Conservation (phyloP, 1,140 invertebrate genomes). For the Drosophila navojoa region DNA sequence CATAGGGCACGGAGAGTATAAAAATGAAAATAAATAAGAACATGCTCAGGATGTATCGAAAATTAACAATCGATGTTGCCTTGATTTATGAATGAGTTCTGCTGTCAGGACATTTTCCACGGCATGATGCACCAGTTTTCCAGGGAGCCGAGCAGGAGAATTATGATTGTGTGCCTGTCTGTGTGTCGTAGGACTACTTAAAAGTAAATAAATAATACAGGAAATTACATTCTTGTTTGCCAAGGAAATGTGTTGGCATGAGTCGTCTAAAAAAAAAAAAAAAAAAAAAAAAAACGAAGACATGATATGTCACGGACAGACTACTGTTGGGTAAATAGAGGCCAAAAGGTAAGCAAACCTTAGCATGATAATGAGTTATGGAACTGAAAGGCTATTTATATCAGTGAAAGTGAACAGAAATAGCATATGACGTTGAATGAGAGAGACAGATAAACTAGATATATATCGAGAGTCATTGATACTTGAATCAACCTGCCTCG, state of each 20-base stretch:
- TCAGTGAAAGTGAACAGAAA: background rate
- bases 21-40: conserved; percentile 26
- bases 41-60: conserved; percentile 52
- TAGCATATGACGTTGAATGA: background rate
- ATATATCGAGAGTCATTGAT: background rate
- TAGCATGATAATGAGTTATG: background rate
- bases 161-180: conserved; percentile 36
- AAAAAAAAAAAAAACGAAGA: conserved; percentile 25
- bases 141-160: conserved; percentile 18
- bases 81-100: conserved; percentile 78
- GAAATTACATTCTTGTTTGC: conserved; percentile 61
- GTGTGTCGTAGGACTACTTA: conserved; percentile 57
- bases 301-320: conserved; percentile 47
- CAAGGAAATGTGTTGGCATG: conserved; percentile 52
- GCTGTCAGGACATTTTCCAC: conserved; percentile 63
- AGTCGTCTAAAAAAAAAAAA: conserved; percentile 24
- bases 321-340: conserved; percentile 40
- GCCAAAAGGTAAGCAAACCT: conserved; percentile 27
- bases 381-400: background rate
- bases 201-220: conserved; percentile 74
- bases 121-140: conserved; percentile 56
- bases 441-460: background rate
- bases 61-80: conserved; percentile 70
- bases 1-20: conserved; percentile 18
- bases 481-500: background rate